Conservation (phyloP, 2,113 vertebrate species). For the Nanorana parkeri region DNA sequence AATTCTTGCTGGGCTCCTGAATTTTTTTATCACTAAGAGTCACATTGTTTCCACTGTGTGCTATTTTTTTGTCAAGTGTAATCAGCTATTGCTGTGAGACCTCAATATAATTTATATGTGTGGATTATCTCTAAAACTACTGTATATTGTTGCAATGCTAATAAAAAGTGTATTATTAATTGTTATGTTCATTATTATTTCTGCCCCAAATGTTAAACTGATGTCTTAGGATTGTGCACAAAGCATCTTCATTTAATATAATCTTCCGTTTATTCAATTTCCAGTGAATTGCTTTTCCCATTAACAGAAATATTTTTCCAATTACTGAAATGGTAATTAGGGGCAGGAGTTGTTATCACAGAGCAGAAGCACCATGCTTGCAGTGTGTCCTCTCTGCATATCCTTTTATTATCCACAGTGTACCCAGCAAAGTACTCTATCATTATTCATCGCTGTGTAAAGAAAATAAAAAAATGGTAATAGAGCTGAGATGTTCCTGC, state of each 20-base stretch:
- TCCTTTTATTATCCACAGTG: conserved; percentile 52
- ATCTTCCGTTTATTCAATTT: conserved; percentile 44
- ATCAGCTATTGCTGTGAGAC: background rate
- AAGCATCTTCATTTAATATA: conserved; percentile 31
- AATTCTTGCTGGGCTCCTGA: no score
- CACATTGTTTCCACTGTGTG: no score
- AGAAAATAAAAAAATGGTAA: conserved; percentile 52
- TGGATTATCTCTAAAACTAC: background rate
- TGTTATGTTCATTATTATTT: background rate
- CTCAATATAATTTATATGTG: background rate
- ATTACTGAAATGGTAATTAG: conserved; percentile 46
- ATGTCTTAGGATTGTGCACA: background rate
- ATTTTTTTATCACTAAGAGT: no score
- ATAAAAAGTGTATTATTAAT: no score
- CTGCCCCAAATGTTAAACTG: conserved; percentile 3
- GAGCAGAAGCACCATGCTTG: conserved; percentile 28
- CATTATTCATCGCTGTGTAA: conserved; percentile 44
- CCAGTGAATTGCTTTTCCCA: conserved; percentile 39
- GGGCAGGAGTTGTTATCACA: conserved; percentile 35
- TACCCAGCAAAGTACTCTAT: conserved; percentile 37
- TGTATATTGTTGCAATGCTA: background rate
- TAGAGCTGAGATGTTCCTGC: conserved; percentile 44
- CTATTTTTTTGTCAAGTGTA: no score
- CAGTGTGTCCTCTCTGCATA: conserved; percentile 22
- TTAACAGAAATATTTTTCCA: conserved; percentile 45